Evolutionary conservation across 2,113 vertebrate genomes (phyloP).

Genomic region (Holacanthus passer): DNA sequence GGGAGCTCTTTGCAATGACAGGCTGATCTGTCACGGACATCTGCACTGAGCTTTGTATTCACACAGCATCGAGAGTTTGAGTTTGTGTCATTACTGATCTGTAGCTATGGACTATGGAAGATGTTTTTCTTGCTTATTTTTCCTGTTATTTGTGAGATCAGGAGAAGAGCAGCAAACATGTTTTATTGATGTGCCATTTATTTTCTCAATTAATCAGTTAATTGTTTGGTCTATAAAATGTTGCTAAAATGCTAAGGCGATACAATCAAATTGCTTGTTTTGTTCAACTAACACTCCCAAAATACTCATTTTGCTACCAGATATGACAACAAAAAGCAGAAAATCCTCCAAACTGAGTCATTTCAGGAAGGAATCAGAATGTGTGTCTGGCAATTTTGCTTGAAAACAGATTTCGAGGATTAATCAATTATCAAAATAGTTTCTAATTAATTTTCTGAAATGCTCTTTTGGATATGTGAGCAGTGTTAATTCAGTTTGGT

Average conservation of each 20-base stretch:
- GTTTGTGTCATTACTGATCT: slow-evolving; percentile 4
- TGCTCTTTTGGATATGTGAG: background rate
- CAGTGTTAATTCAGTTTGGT: slow-evolving; percentile 14
- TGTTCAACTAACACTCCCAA: too few species aligned
- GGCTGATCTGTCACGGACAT: slow-evolving; percentile 37
- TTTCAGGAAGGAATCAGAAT: background rate
- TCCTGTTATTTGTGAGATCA: background rate
- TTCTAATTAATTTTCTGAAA: background rate
- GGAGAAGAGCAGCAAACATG: background rate
- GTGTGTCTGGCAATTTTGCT: background rate
- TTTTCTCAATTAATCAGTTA: background rate
- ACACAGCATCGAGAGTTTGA: background rate
- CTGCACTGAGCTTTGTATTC: slow-evolving; percentile 26
- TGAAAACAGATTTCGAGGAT: background rate
- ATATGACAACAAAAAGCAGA: background rate
- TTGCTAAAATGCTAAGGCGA: too few species aligned
- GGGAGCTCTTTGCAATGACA: slow-evolving; percentile 33
- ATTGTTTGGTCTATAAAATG: background rate
- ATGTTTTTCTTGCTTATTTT: slow-evolving; percentile 3
- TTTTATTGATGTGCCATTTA: background rate
- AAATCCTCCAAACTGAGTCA: background rate
- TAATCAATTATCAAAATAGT: background rate
- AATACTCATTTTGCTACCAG: background rate
- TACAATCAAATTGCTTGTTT: too few species aligned
- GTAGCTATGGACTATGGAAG: slow-evolving; percentile 2